Evolutionary conservation across 2,113 vertebrate species (phyloP).

Genomic region (Oostethus manadensis): DNA sequence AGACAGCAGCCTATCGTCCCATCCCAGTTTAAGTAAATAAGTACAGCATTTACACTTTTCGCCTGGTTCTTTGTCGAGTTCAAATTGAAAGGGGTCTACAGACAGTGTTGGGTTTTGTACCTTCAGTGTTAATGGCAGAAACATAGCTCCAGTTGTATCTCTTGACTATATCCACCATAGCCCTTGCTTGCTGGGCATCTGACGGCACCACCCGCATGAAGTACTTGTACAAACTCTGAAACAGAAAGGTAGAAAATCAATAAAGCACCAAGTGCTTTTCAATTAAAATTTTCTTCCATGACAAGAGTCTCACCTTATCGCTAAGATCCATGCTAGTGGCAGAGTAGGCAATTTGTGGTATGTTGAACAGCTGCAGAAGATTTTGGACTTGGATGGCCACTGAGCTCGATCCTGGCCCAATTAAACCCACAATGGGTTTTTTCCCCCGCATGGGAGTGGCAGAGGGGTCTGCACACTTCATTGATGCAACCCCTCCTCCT

Average conservation of each 20-base stretch:
- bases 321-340: slow-evolving; percentile 99
- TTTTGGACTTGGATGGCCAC: slow-evolving; percentile 99
- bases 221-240: slow-evolving; percentile 87
- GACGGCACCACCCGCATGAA: slow-evolving; percentile 99
- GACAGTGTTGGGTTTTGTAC: slow-evolving; percentile 47
- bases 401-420: slow-evolving; percentile 95
- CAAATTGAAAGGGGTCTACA: background rate
- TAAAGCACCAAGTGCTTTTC: background rate
- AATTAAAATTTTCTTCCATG: background rate
- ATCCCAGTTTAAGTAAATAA: too few species aligned
- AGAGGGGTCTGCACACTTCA: slow-evolving; percentile 79
- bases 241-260: slow-evolving; percentile 23
- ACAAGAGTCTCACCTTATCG: slow-evolving; percentile 75
- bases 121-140: slow-evolving; percentile 96
- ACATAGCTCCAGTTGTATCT: slow-evolving; percentile 99
- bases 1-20: too few species aligned
- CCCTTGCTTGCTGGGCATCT: slow-evolving; percentile 91
- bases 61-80: too few species aligned
- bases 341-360: slow-evolving; percentile 99
- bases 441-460: slow-evolving; percentile 85
- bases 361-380: slow-evolving; percentile 96
- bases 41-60: too few species aligned
- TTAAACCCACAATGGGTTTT: slow-evolving; percentile 96
- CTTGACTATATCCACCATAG: slow-evolving; percentile 99
- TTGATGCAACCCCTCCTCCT: slow-evolving; percentile 2